phyloP scores from a whole-genome alignment of 2,797 vertebrate genomes.

The Syndactyla subalaris region DNA sequence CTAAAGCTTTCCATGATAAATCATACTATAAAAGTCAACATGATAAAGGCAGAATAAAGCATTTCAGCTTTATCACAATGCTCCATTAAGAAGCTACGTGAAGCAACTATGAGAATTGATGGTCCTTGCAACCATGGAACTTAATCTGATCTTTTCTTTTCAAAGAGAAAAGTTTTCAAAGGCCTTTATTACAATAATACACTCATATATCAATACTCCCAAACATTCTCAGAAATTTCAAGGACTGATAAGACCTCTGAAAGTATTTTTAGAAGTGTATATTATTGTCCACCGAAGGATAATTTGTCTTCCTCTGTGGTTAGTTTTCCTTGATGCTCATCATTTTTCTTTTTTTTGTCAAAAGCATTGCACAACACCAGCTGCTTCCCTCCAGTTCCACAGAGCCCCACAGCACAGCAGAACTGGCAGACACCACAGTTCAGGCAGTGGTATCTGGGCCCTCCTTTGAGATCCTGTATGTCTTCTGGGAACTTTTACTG shows the following conservation, averaged over 20 bases:
- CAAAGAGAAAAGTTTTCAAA: background rate
- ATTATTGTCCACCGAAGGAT: background rate
- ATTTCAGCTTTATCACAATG: background rate
- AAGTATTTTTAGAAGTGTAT: slow-evolving; percentile 42
- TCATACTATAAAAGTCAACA: background rate
- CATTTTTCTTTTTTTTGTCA: background rate
- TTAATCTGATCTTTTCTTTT: slow-evolving; percentile 13
- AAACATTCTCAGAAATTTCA: slow-evolving; percentile 28
- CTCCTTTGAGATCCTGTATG: background rate
- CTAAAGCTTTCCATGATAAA: background rate
- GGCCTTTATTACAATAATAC: background rate
- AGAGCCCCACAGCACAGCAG: background rate
- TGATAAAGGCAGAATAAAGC: background rate
- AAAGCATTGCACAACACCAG: background rate
- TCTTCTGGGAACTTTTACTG: slow-evolving; percentile 18
- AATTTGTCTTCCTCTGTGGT: slow-evolving; percentile 3
- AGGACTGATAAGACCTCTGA: slow-evolving; percentile 6
- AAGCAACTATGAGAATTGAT: background rate
- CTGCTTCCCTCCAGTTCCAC: background rate
- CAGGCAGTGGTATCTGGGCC: background rate
- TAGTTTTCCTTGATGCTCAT: background rate
- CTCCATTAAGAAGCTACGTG: background rate
- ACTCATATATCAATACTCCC: background rate
- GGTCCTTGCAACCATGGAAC: background rate
- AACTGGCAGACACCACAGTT: background rate